Base-by-base conservation (phyloP, 1,140 invertebrate species). In the Steinernema khuongi region DNA sequence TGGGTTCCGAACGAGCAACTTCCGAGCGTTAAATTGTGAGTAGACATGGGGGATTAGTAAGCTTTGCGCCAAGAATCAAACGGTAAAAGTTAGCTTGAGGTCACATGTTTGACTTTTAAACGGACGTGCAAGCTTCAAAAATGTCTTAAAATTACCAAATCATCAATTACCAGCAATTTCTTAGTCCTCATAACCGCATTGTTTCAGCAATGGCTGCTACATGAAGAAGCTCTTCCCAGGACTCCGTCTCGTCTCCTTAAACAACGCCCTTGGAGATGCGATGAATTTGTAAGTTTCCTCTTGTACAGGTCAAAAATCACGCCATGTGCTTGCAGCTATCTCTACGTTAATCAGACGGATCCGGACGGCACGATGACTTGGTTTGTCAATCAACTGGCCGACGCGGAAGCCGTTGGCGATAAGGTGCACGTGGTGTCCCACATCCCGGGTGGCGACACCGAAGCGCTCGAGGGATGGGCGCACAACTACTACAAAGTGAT, bases 321-420 rank as follows among this genome's bases (percentile, higher is more conserved):
- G 28, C 26, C 7, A 18, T 29, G 22, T 1, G 2, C 1, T 70
- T 96, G 95, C 94, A 89, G 94, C 93, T 98, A 94, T 94, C 86
- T 99, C 18, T 87, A 97, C 7, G 87, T 97, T 22, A 97, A 98
- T 84, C 92, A 93, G 72, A 97, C 94, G 0, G 96, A 99, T 88
- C 95, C 95, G 1, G 92, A 92, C 0, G 93, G 91, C 14, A 92
- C 97, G 85, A 87, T 98, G 1, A 91, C 94, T 77, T 99, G 96
- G 96, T 89, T 98, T 36, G 92, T 96, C 66, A 91, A 93, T 79
- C 92, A 96, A 84, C 86, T 99, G 0, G 93, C 95, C 85, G 91
- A 91, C 28, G 94, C 95, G 0, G 96, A 98, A 87, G 91, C 93
- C 80, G 93, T 91, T 73, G 90, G 91, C 7, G 94, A 97, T 87